Percentiles rank a stretch among this genome's conserved stretches.
Evolutionary conservation across 2,797 vertebrate genomes (phyloP).

Genomic region (Cygnus olor): DNA sequence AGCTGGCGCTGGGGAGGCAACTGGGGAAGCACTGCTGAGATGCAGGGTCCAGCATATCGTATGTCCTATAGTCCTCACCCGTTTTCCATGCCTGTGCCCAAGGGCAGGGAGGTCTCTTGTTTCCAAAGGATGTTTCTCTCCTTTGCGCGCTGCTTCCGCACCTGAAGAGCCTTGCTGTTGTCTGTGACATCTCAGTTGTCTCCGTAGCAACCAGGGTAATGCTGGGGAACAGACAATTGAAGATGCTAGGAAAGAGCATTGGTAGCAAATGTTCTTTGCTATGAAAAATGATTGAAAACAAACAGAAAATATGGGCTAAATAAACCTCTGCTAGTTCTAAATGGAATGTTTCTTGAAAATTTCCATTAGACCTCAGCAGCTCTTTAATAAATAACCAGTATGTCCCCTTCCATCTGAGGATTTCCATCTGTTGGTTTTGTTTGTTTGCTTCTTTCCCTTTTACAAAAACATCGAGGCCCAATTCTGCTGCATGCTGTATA

Average conservation of each 20-base stretch:
- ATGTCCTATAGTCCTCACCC: neutral
- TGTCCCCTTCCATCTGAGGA: conserved; percentile 34
- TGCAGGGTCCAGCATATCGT: neutral
- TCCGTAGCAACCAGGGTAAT: conserved; percentile 43
- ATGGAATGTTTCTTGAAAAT: conserved; percentile 48
- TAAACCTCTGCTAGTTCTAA: conserved; percentile 47
- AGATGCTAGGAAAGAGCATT: conserved; percentile 20
- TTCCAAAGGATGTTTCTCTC: neutral
- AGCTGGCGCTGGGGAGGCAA: neutral
- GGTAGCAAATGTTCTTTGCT: conserved; percentile 46
- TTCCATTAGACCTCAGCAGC: conserved; percentile 47
- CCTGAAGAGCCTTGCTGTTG: conserved; percentile 25
- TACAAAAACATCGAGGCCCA: neutral
- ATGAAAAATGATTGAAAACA: conserved; percentile 60
- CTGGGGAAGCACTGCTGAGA: neutral
- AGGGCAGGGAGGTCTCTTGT: neutral
- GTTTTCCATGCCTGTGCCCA: neutral
- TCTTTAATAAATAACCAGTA: conserved; percentile 52
- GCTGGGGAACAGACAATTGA: neutral
- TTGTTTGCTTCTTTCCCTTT: conserved; percentile 30
- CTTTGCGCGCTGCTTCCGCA: neutral
- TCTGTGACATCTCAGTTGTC: conserved; percentile 48
- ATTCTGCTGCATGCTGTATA: neutral
- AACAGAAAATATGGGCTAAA: conserved; percentile 56
- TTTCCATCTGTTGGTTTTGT: conserved; percentile 45